These are phyloP conservation scores for Synanthedon formicaeformis DNA, from an alignment of 2,888 invertebrate species.

Conservation along the genomic window DNA sequence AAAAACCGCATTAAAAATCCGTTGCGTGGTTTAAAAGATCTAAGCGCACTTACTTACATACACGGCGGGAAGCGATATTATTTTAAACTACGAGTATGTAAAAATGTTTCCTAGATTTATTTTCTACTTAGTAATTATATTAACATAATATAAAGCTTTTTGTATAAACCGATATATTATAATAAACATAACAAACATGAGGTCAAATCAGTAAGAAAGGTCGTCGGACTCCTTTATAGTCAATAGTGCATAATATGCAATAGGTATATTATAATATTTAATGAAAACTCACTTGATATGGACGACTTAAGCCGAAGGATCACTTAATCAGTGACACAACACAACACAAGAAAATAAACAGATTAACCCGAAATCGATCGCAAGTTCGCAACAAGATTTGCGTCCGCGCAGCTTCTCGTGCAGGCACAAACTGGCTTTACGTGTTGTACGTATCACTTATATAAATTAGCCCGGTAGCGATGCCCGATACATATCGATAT, in stretches of 20 bases:
- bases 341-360: background rate
- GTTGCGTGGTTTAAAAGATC: too few relatives aligned
- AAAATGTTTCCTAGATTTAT: too few relatives aligned
- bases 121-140: too few relatives aligned
- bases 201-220: background rate
- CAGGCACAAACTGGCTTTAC: background rate
- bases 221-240: background rate
- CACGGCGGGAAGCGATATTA: too few relatives aligned
- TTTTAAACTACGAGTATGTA: background rate
- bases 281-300: background rate
- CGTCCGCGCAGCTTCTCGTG: background rate
- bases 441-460: too few relatives aligned
- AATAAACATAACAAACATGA: background rate
- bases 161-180: too few relatives aligned
- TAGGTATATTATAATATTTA: background rate
- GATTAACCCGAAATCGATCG: background rate
- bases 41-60: too few relatives aligned
- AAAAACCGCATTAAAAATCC: too few relatives aligned
- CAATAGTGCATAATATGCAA: background rate
- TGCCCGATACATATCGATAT: too few relatives aligned
- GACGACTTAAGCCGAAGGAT: background rate
- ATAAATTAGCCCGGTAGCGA: too few relatives aligned
- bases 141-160: too few relatives aligned
- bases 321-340: background rate
- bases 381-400: background rate